Base-by-base conservation (phyloP, 2,113 vertebrate genomes). In the Alces alces region DNA sequence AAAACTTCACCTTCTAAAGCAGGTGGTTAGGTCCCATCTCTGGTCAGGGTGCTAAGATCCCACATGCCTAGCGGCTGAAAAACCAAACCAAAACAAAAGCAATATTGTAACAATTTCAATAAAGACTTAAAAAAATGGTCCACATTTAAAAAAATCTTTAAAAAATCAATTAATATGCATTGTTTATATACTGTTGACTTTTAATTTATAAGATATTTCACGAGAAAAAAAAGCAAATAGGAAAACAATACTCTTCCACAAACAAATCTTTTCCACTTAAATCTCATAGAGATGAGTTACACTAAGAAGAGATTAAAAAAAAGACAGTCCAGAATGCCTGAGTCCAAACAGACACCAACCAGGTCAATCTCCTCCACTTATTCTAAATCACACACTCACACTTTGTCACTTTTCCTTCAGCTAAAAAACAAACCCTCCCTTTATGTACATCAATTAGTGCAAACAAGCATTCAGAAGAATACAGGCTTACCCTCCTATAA, bases 201-300 rank as follows among this genome's bases (percentile, higher is more conserved):
- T 95, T 93, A 36, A 76, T 39, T 95, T 96, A 64, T 13, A 91
- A 58, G 58, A 8, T 89, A 86, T 58, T 92, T 94, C 39, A 84
- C n/a, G 52, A 36, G n/a, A 66, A 55, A 25, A 11, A 57, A 93
- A 93, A 66, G 45, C 30, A 84, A 88, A 87, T 23, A 90, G 57
- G 52, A 64, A 93, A 93, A 92, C 7, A 93, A 73, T 30, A 73
- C 19, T 86, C 13, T 66, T 89, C 55, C 58, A 90, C 19, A 92
- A 70, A 73, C 33, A 57, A 39, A 57, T 12, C 5, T 58, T 82
- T 90, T 92, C 27, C 27, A 61, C 10, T 93, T 86, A 84, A 61
- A 47, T 58, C 83, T 93, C 39, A 54, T 36, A 60, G 70, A 90
- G 58, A 57, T 86, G 78, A 90, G 6, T 39, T 91, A 57, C 4